Conservation (phyloP, 1,140 invertebrate species). For the Phthorimaea operculella region DNA sequence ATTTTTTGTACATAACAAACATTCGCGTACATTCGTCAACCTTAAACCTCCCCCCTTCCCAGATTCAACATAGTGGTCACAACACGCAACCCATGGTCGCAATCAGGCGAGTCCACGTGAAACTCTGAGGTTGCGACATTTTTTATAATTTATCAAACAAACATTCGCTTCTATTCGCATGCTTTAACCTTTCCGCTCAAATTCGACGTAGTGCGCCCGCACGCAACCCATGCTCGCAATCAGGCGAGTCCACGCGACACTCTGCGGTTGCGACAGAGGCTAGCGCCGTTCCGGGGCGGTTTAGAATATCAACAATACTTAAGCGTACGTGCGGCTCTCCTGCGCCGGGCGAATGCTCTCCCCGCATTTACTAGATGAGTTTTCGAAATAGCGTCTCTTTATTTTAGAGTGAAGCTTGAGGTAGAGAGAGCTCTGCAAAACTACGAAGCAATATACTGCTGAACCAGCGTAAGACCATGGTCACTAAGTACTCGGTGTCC, state of each 20-base stretch:
- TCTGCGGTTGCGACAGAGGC: conserved; percentile 43
- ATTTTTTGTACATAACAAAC: too few relatives aligned
- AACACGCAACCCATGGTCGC: conserved; percentile 32
- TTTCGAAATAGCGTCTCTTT: conserved; percentile 29
- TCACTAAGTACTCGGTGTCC: too few relatives aligned
- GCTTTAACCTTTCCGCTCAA: background rate
- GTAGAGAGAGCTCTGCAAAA: too few relatives aligned
- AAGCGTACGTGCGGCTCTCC: conserved; percentile 31
- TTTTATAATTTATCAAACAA: too few relatives aligned
- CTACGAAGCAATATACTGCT: too few relatives aligned
- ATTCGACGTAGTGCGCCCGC: conserved; percentile 24
- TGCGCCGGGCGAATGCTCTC: conserved; percentile 26
- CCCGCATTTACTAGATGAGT: conserved; percentile 50
- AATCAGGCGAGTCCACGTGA: conserved; percentile 47
- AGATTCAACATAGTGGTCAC: too few relatives aligned
- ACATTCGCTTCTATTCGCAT: background rate
- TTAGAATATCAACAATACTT: conserved; percentile 59
- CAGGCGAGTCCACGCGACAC: conserved; percentile 41
- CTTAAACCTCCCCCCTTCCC: too few relatives aligned
- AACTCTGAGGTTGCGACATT: conserved; percentile 44
- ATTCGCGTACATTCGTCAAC: too few relatives aligned
- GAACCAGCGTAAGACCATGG: too few relatives aligned
- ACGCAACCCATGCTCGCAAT: conserved; percentile 40
- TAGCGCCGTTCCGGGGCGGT: conserved; percentile 32
- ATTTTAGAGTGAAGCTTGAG: background rate